Percentiles rank a stretch among this genome's conserved stretches.
Conservation (phyloP, 2,113 vertebrate species). For the Callospermophilus lateralis region DNA sequence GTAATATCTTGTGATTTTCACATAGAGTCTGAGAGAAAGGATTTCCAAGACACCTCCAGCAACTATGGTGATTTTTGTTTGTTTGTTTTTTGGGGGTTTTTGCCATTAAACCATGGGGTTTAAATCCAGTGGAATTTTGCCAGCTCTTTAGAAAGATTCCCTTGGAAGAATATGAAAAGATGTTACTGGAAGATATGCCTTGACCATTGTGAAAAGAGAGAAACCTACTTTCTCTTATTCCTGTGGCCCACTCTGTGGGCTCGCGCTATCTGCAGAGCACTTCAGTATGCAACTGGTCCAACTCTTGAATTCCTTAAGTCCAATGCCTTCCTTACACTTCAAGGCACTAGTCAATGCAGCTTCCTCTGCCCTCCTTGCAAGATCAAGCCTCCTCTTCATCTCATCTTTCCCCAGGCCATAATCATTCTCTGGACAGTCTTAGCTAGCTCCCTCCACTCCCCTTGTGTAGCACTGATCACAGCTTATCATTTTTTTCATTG, state of each 20-base stretch:
- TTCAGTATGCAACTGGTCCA: neutral
- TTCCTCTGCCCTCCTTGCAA: neutral
- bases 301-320: neutral
- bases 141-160: neutral
- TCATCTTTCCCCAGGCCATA: neutral
- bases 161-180: constrained; percentile 4
- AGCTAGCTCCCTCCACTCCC: neutral
- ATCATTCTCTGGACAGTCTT: neutral
- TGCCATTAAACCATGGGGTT: neutral
- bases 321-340: neutral
- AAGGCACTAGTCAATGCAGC: neutral
- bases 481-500: neutral
- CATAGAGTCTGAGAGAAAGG: neutral
- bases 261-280: neutral
- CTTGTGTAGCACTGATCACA: neutral
- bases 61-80: neutral
- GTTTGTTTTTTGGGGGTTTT: neutral
- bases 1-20: constrained; percentile 1
- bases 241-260: neutral
- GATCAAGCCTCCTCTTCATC: neutral
- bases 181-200: neutral
- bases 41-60: neutral
- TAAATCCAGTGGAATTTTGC: neutral
- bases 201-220: neutral
- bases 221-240: neutral